Evolutionary conservation across 1,140 invertebrate species (phyloP), one percentile per base, ranked within the genome.

Genomic region (Aphelenchoides avenae): DNA sequence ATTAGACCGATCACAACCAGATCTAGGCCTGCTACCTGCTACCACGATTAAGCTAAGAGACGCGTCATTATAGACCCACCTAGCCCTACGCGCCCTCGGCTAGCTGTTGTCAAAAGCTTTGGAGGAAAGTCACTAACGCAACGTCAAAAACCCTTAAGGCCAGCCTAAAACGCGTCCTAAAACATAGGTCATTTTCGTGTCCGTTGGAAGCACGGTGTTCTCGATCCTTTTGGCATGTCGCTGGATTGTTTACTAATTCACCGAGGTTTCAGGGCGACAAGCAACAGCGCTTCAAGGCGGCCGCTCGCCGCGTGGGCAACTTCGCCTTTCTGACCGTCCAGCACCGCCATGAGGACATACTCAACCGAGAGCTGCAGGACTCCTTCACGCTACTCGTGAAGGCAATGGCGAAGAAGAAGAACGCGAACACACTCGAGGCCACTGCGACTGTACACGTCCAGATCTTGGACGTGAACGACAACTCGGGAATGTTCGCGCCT

Each of bases 241-340:
- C n/a, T n/a, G n/a, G 22, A 6, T 5, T 6, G 9, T 52, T 6
- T 11, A 49, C 26, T 52, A 39, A 49, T 9, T 52, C 39, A 49
- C 31, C 39, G 7, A 7, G 46, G 11, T 52, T 62, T 11, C 11
- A 71, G 52, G 64, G 67, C 18, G 64, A 67, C 40, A 50, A 65
- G 26, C 51, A 66, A 15, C 22, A 63, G 18, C 40, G 68, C 34
- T 67, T 67, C 41, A 22, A 2, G 5, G 44, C 46, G 11, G 30
- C 34, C 18, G 30, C 59, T 36, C 42, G 49, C 39, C 34, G 29
- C 29, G n/a, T 68, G 7, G 65, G 65, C 9, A 65, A 68, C 52
- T 68, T 68, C 40, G 65, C 62, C 7, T 68, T 66, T 57, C 53
- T 67, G 31, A 26, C n/a, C n/a, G 37, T 66, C 27, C 60, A 68